Base-by-base conservation (phyloP, 2,113 vertebrate species). In the Sebastes schlegelii region DNA sequence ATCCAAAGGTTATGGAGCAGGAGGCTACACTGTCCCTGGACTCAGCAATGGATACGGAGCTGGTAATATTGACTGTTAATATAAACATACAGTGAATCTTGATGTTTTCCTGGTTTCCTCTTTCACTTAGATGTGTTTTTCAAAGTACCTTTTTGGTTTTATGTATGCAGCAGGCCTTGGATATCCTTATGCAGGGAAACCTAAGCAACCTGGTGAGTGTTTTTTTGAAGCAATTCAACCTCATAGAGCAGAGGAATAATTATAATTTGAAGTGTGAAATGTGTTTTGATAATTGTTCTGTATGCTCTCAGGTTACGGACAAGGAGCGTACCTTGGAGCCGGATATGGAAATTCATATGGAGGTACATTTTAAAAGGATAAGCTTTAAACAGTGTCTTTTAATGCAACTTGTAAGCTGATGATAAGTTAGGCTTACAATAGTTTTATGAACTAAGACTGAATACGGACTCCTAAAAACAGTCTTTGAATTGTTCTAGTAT, bases 221-320 rank as follows among this genome's bases (percentile, higher is more conserved):
- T 8, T 60, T 13, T 14, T 54, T 10, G 40, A 21, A 16, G 4
- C 2, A 42, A 9, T 40, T 51, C 1, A 49, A 14, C 1, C 1
- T 46, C 8, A 70, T 9, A 43, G 4, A 8, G 1, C 4, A 73
- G 0, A 26, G 46, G 12, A 71, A 46, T 46, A 26, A 40, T 63
- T 51, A 42, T 14, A 7, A 69, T 5, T 17, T 65, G 0, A 65
- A 40, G 13, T 60, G 34, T 14, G 11, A 0, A 42, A 5, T 58
- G 16, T 5, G 21, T 45, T 76, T 72, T n/a, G 8, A 61, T 51
- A 19, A 13, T 65, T 46, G 8, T 8, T 51, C 12, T 85, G 21
- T 61, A 8, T 79, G 9, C 34, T 13, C 3, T 45, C 73, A 95
- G 94, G 74, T 80, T 94, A 91, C 2, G 90, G 90, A 67, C 88